A percentile compares a stretch with the other conserved stretches of the same genome.
These are phyloP conservation scores for Silurus aristotelis DNA, from an alignment of 2,797 vertebrate genomes.

Conservation along the genomic window DNA sequence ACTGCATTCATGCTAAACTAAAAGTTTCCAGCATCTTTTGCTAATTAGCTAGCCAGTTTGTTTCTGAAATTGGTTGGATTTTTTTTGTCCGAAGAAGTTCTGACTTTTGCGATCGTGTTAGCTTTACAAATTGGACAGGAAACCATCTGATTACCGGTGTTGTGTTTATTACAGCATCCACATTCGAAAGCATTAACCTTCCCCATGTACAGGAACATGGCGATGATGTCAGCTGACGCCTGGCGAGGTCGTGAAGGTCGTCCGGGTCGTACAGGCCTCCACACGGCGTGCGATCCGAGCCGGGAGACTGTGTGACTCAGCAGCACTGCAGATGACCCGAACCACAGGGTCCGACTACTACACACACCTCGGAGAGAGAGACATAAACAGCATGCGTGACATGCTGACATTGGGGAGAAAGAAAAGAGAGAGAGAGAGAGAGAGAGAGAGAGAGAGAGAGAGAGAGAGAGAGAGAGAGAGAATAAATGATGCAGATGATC, in stretches of 20 bases:
- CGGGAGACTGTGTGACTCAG: slow-evolving; percentile 43
- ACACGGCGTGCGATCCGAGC: slow-evolving; percentile 22
- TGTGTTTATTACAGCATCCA: slow-evolving; percentile 5
- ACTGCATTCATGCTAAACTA: background rate
- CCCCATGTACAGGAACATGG: background rate
- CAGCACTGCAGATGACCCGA: slow-evolving; percentile 10
- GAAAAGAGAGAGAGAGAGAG: background rate
- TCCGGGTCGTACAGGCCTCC: background rate
- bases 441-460: background rate
- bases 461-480: slow-evolving; percentile 1
- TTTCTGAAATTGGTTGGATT: background rate
- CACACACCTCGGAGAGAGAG: slow-evolving; percentile 22
- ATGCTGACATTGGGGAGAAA: background rate
- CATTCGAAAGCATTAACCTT: background rate
- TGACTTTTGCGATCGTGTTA: background rate
- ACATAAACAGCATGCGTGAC: slow-evolving; percentile 19
- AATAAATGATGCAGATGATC: background rate
- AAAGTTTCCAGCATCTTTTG: background rate
- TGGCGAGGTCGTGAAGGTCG: slow-evolving; percentile 31
- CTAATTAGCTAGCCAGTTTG: too few species aligned
- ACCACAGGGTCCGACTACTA: slow-evolving; percentile 34
- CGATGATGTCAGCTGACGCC: slow-evolving; percentile 15
- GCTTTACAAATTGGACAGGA: background rate
- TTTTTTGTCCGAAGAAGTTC: background rate
- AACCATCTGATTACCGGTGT: background rate